phyloP scores from a whole-genome alignment of 2,113 vertebrate species.

The Elaphurus davidianus region DNA sequence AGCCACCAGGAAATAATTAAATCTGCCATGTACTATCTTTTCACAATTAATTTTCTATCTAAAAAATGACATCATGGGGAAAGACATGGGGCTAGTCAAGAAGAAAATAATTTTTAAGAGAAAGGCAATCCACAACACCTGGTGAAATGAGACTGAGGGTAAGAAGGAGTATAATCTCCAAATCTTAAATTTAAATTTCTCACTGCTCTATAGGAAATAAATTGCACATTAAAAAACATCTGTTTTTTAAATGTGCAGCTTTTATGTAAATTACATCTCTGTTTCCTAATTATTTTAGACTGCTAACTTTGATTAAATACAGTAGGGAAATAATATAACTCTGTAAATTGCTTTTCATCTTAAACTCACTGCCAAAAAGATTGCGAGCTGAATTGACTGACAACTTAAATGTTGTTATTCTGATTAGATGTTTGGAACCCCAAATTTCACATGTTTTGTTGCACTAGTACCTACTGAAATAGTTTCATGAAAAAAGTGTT shows the following conservation, averaged over 20 bases:
- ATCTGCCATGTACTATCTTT: neutral
- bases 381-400: neutral
- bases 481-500: neutral
- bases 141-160: neutral
- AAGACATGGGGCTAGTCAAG: neutral
- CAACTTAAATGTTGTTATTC: neutral
- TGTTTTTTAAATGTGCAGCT: neutral
- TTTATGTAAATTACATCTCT: slow-evolving; percentile 55
- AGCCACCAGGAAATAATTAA: neutral
- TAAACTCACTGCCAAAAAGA: slow-evolving; percentile 16
- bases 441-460: neutral
- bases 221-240: slow-evolving; percentile 38
- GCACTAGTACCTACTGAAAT: neutral
- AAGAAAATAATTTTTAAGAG: neutral
- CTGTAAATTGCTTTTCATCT: slow-evolving; percentile 31
- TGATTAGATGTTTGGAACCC: neutral
- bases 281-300: slow-evolving; percentile 58
- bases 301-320: slow-evolving; percentile 54
- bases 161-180: neutral
- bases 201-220: slow-evolving; percentile 32
- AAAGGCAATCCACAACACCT: neutral
- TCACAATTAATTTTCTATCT: neutral
- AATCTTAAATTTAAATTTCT: slow-evolving; percentile 18
- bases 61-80: neutral
- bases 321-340: slow-evolving; percentile 35